Evolutionary conservation across 2,888 invertebrate species (phyloP), one percentile per base, ranked within the genome.

Genomic region (Rugalucina vietnamica): DNA sequence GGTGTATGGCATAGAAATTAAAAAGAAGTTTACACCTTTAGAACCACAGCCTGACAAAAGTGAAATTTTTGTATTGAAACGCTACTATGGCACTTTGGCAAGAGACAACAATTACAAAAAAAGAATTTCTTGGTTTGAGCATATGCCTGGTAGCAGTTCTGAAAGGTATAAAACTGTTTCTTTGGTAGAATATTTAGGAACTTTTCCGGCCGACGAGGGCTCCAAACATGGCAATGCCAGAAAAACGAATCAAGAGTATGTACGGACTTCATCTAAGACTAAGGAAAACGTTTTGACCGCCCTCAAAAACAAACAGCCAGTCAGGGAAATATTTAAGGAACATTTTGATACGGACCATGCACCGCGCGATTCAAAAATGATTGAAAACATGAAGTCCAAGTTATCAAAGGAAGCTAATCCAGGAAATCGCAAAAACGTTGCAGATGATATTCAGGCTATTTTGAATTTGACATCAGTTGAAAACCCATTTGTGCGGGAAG

Each of bases 21-120:
- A 81, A 71, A 54, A 54, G 14, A 75, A 81, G 70, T 81, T 71
- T 57, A 71, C 76, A 29, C 81, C 81, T 14, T 12, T 81, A 5
- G 76, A 76, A 18, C 76, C 76, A 0, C 81, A 81, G 39, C 81
- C 81, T 29, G 29, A 72, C 14, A 49, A 79, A 34, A 24, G 1
- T 8, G 32, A 79, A 39, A 18, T 79, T 32, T 39, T 79, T 1
- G 37, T 79, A 27, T 0, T 79, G n/a, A 79, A 74, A 74, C 4
- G 79, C 0, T 79, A 60, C 27, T 79, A 79, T 49, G 79, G 65
- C 27, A 74, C 65, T 54, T 54, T 54, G 21, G 21, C 14, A 54
- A 54, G 54, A 54, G 54, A 54, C n/a, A n/a, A n/a, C n/a, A n/a
- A n/a, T n/a, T n/a, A n/a, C n/a, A 77, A 79, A 71, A 79, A 54